phyloP scores from a whole-genome alignment of 2,888 invertebrate species.

The Hirudinaria manillensis region DNA sequence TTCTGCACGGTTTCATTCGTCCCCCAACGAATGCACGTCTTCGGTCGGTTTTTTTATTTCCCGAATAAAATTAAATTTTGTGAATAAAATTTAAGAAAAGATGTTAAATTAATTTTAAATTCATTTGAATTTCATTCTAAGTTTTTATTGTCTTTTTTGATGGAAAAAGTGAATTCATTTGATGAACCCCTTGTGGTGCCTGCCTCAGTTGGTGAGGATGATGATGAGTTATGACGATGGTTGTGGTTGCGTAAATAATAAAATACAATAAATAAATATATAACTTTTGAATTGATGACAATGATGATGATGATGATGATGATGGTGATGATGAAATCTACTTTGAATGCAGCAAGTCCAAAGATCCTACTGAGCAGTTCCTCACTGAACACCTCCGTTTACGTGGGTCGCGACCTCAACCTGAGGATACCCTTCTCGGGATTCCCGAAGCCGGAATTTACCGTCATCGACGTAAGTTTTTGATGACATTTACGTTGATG shows the following conservation, averaged over 20 bases:
- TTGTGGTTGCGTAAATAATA: not conserved
- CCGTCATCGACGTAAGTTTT: constrained; percentile 5
- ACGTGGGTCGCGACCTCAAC: not conserved
- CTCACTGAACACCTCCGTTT: not conserved
- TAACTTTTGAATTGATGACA: not conserved
- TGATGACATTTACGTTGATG: too few species aligned
- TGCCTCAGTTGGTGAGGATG: not conserved
- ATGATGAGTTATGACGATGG: too few species aligned
- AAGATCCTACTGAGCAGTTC: constrained; percentile 9
- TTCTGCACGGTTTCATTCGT: not conserved
- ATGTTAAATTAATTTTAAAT: not conserved
- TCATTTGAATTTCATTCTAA: too few species aligned
- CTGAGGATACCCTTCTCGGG: constrained; percentile 8
- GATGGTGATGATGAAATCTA: not conserved
- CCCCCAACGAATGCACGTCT: not conserved
- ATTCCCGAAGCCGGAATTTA: constrained; percentile 5
- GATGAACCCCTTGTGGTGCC: not conserved
- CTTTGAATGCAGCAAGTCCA: not conserved
- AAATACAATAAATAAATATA: not conserved
- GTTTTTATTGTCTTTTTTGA: too few species aligned
- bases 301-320: not conserved
- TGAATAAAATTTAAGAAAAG: not conserved
- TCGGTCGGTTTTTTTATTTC: not conserved
- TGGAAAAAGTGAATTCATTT: too few species aligned
- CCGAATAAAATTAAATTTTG: not conserved